phyloP scores from a whole-genome alignment of 1,140 invertebrate genomes.

The Atta texana region DNA sequence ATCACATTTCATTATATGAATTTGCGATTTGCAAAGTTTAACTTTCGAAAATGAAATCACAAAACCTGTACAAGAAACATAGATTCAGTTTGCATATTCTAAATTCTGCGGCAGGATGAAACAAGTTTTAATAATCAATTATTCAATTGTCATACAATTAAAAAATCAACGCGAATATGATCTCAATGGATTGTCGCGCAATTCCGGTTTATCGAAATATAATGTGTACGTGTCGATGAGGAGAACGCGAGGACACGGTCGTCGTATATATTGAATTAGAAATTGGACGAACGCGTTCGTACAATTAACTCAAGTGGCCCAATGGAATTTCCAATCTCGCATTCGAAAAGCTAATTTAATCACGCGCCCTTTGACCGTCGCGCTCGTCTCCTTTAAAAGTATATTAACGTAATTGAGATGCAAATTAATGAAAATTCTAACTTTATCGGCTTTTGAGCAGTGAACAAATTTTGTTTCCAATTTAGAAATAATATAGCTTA shows the following conservation, averaged over 20 bases:
- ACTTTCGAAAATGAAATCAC: not conserved
- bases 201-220: not conserved
- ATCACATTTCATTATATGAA: not conserved
- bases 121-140: constrained; percentile 26
- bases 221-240: constrained; percentile 3
- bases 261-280: constrained; percentile 54
- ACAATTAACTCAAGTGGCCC: constrained; percentile 58
- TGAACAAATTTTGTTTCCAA: not conserved
- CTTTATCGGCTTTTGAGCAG: not conserved
- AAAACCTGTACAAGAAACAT: not conserved
- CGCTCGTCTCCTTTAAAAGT: constrained; percentile 22
- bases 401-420: constrained; percentile 54
- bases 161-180: constrained; percentile 15
- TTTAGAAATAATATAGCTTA: not conserved
- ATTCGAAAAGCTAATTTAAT: constrained; percentile 60
- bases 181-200: not conserved
- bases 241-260: constrained; percentile 15
- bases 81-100: not conserved
- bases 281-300: constrained; percentile 46
- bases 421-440: constrained; percentile 42
- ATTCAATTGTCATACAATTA: constrained; percentile 1
- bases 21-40: not conserved
- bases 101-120: not conserved
- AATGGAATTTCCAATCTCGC: constrained; percentile 57
- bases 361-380: constrained; percentile 51